Conservation (phyloP, 35 echinoderm and acorn worm genomes). For the Strongylocentrotus purpuratus region DNA sequence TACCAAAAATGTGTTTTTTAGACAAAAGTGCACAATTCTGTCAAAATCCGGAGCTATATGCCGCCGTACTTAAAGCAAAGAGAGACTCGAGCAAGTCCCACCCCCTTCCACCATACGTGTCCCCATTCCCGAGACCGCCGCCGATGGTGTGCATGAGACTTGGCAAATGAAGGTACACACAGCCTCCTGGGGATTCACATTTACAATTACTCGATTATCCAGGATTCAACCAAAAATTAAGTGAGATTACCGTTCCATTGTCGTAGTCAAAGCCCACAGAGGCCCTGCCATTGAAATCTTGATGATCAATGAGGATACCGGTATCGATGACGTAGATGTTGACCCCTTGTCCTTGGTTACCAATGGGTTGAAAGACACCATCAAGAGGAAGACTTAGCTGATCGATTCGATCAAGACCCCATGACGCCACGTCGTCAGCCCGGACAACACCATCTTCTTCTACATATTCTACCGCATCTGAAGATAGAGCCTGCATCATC, state of each 20-base stretch:
- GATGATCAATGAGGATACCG: conserved; percentile 3
- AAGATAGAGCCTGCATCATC: not conserved
- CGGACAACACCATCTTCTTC: not conserved
- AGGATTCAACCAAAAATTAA: not conserved
- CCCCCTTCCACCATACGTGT: no score
- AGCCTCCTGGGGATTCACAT: not conserved
- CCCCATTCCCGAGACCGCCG: no score
- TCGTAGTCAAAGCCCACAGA: not conserved
- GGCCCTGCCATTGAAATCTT: conserved; percentile 24
- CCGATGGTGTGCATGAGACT: not conserved
- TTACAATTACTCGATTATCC: not conserved
- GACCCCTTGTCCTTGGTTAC: conserved; percentile 1
- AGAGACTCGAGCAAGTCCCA: no score
- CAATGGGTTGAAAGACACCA: not conserved
- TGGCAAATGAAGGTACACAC: not conserved
- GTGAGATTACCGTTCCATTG: not conserved
- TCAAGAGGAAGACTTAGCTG: not conserved
- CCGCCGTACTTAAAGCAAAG: no score
- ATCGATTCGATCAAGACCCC: not conserved
- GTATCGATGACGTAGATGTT: conserved; percentile 44
- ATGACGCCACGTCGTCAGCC: not conserved
- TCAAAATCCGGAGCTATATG: no score
- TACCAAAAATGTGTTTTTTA: no score
- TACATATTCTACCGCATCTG: not conserved
- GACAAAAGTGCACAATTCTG: no score